These are phyloP conservation scores for Auanema freiburgensis DNA, from an alignment of 2,888 invertebrate species.

Conservation along the genomic window DNA sequence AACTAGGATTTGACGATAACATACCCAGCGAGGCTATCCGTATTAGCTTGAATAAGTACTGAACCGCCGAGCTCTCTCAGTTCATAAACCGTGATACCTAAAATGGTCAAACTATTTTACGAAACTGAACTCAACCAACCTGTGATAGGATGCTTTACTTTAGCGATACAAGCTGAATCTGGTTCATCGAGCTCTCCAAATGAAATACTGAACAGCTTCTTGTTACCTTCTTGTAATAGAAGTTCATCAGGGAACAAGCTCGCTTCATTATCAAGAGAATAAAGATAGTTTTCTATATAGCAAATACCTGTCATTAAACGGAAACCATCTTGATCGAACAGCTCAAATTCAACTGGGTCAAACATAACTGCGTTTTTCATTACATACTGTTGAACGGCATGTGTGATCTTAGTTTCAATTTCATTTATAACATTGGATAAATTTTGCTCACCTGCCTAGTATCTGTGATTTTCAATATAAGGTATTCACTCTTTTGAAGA, in stretches of 20 bases:
- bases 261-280: constrained; percentile 30
- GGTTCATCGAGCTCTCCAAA: constrained; percentile 39
- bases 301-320: constrained; percentile 34
- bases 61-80: constrained; percentile 34
- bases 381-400: constrained; percentile 56
- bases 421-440: constrained; percentile 1
- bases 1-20: not conserved
- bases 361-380: constrained; percentile 55
- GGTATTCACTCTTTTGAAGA: constrained; percentile 44
- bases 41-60: constrained; percentile 32
- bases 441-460: constrained; percentile 38
- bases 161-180: constrained; percentile 39
- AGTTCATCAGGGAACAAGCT: constrained; percentile 55
- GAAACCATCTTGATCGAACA: constrained; percentile 38
- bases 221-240: constrained; percentile 50
- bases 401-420: constrained; percentile 38
- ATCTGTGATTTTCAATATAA: constrained; percentile 49
- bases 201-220: constrained; percentile 36
- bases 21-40: constrained; percentile 34
- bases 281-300: constrained; percentile 6
- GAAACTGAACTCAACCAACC: constrained; percentile 24
- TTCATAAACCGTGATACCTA: constrained; percentile 37
- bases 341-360: constrained; percentile 58
- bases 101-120: not conserved
- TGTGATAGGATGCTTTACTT: constrained; percentile 59